Evolutionary conservation across 30 jellyfish, hydroid and myxozoan species (phyloP), one percentile per base, ranked within the genome.

Genomic region (Aurelia sp.): DNA sequence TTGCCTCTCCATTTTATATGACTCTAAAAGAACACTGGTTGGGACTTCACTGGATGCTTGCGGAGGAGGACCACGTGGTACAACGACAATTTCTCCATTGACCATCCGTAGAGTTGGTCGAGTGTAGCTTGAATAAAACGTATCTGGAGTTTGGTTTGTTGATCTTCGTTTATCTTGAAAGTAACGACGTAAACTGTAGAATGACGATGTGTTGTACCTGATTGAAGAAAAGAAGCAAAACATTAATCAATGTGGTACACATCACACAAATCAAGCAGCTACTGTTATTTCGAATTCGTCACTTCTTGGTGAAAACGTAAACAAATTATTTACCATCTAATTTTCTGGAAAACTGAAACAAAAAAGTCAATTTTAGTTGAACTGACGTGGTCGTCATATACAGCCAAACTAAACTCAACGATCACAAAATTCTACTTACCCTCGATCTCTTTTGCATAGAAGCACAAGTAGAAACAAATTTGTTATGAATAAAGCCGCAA

Each of bases 401-500:
- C n/a, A n/a, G n/a, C n/a, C n/a, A n/a, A n/a, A n/a, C n/a, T n/a
- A n/a, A n/a, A n/a, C n/a, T n/a, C n/a, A n/a, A n/a, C n/a, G n/a
- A n/a, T n/a, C 55, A 44, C 3, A 44, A 33, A 66, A 3, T 0
- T 21, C 48, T 7, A 78, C 90, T 64, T 33, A 81, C 91, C 91
- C 91, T 55, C 91, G 62, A 13, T 81, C 91, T 81, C 91, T 66
- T 81, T 68, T 81, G 91, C 91, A 81, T 21, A 81, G 74, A 15
- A 81, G 76, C 16, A 81, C 83, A 48, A 81, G 84, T 7, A 81
- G 63, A 59, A 81, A 81, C 3, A 81, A 17, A 68, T 81, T 81
- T 30, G 91, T 81, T 11, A 81, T 81, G 73, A 81, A 81, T 3
- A 81, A 69, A 18, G 91, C 91, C 35, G 80, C 80, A 1, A 81